Conservation (phyloP, 2,797 vertebrate species). For the Emys orbicularis region DNA sequence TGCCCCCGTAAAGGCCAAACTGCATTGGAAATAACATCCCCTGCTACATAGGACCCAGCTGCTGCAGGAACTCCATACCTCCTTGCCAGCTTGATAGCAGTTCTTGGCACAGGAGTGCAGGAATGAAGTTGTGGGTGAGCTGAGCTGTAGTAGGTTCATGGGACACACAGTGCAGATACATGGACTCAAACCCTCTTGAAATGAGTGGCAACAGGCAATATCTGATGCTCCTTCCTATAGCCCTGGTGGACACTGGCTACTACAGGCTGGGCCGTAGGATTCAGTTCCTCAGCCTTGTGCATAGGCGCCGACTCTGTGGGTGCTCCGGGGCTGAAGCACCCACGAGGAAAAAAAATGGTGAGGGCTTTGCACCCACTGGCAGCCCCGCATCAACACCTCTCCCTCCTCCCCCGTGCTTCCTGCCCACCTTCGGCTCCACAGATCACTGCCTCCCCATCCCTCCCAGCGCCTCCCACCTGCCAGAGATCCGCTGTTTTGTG, state of each 20-base stretch:
- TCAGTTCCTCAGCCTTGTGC: neutral
- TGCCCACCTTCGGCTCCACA: too few species aligned
- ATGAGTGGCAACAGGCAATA: neutral
- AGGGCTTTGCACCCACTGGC: too few species aligned
- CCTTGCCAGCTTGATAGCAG: neutral
- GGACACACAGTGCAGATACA: neutral
- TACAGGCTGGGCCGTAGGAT: neutral
- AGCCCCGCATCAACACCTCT: too few species aligned
- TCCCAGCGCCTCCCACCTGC: too few species aligned
- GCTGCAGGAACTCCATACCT: neutral
- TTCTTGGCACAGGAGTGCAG: neutral
- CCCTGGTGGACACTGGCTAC: too few species aligned
- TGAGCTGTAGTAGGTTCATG: neutral
- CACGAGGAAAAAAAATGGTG: too few species aligned
- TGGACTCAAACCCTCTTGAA: neutral
- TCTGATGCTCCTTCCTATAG: neutral
- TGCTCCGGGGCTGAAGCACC: too few species aligned
- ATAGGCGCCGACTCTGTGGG: too few species aligned
- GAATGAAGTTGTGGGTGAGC: neutral
- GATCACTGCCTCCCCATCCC: too few species aligned
- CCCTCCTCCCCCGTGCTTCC: too few species aligned
- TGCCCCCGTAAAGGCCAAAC: neutral
- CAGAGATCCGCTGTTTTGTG: too few species aligned
- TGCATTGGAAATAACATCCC: neutral
- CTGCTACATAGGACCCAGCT: neutral